Evolutionary conservation across 2,113 vertebrate species (phyloP).

Genomic region (Thermophis baileyi): DNA sequence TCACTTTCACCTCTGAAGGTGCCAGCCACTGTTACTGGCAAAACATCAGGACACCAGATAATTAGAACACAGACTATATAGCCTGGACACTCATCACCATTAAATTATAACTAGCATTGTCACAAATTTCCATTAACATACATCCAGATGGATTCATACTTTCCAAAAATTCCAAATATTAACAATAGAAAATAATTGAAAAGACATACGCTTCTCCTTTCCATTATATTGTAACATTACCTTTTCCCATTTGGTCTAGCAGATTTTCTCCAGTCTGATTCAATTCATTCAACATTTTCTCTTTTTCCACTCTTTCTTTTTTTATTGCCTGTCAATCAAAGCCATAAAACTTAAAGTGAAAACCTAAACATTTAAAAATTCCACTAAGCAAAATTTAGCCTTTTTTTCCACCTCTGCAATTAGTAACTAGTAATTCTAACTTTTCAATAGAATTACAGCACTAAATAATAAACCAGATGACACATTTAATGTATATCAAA

Average conservation of each 20-base stretch:
- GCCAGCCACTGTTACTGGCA: not conserved
- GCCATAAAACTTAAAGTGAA: not conserved
- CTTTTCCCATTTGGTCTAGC: constrained; percentile 82
- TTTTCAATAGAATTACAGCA: not conserved
- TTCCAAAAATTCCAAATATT: not conserved
- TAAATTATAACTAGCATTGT: not conserved
- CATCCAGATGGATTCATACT: not conserved
- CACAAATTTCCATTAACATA: not conserved
- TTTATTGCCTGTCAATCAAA: constrained; percentile 75
- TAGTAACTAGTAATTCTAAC: not conserved
- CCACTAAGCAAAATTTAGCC: not conserved
- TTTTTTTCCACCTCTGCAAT: not conserved
- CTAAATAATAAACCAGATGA: not conserved
- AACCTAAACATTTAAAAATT: not conserved
- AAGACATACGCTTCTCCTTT: not conserved
- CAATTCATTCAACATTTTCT: constrained; percentile 68
- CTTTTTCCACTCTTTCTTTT: constrained; percentile 73
- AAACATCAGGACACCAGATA: not conserved
- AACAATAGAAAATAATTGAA: not conserved
- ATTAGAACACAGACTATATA: not conserved
- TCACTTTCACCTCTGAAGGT: not conserved
- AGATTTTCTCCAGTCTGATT: constrained; percentile 72
- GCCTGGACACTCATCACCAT: not conserved
- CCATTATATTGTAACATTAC: constrained; percentile 59
- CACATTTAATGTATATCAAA: not conserved